Evolutionary conservation across 2,113 vertebrate genomes (phyloP).

Genomic region (Alces alces): DNA sequence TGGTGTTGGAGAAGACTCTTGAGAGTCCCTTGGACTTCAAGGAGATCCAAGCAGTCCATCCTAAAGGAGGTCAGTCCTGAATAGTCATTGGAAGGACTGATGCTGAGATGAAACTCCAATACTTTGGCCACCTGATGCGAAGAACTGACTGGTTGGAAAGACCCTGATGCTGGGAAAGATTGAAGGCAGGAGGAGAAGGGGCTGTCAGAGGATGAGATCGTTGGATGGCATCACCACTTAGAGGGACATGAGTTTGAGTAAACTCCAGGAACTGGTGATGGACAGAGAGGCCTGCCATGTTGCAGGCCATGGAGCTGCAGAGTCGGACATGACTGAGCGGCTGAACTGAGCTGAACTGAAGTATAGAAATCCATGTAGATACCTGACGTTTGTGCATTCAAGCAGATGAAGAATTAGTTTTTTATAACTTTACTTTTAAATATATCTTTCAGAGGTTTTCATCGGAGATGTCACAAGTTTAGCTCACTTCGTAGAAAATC

Average conservation of each 20-base stretch:
- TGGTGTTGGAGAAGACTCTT: not conserved
- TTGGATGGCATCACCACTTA: not conserved
- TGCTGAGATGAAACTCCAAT: not conserved
- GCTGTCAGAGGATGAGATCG: not conserved
- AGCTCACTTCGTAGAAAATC: not conserved
- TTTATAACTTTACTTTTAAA: conserved; percentile 12
- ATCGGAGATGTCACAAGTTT: not conserved
- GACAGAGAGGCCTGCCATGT: not conserved
- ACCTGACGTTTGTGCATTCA: not conserved
- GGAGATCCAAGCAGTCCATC: not conserved
- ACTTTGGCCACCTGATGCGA: not conserved
- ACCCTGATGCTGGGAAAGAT: not conserved
- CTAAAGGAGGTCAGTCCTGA: not conserved
- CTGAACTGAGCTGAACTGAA: not conserved
- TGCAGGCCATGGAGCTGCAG: not conserved
- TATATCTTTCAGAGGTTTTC: not conserved
- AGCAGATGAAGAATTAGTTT: not conserved
- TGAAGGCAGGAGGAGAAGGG: not conserved
- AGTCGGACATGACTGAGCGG: not conserved
- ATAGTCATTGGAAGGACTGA: not conserved
- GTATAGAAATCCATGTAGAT: not conserved
- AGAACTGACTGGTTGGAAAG: not conserved
- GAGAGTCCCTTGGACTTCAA: not conserved
- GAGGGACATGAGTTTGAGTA: not conserved
- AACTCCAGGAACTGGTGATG: not conserved